Evolutionary conservation across 1,140 invertebrate genomes (phyloP).

Genomic region (Ridgeia piscesae): DNA sequence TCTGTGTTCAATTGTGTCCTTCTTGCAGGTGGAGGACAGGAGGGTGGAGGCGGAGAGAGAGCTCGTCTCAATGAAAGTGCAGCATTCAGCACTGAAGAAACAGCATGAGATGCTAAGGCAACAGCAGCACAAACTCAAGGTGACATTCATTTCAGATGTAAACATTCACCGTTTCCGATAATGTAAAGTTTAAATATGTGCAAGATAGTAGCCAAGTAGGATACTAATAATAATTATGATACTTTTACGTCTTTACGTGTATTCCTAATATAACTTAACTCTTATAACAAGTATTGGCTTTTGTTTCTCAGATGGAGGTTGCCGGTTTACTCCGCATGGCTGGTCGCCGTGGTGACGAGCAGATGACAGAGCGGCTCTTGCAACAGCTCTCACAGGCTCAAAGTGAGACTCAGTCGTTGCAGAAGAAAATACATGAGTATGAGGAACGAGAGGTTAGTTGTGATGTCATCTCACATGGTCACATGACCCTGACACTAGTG

Average conservation of each 20-base stretch:
- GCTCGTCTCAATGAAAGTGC: constrained; percentile 33
- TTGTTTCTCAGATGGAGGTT: background rate
- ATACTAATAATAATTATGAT: background rate
- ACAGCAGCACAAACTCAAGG: background rate
- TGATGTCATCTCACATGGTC: background rate
- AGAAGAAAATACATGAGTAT: background rate
- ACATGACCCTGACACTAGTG: background rate
- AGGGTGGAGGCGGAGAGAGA: constrained; percentile 40
- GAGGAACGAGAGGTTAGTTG: background rate
- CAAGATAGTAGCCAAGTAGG: background rate
- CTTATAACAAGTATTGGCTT: background rate
- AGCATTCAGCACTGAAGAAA: background rate
- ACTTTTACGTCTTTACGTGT: background rate
- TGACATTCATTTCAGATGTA: background rate
- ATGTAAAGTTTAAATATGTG: background rate
- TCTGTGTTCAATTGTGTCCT: background rate
- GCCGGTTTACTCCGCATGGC: background rate
- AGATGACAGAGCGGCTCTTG: background rate
- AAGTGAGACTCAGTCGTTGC: background rate
- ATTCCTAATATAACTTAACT: background rate
- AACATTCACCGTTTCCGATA: background rate
- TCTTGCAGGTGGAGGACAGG: constrained; percentile 35
- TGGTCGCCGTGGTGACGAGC: background rate
- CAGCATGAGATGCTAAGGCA: background rate
- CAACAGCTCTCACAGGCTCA: background rate